Evolutionary conservation across 2,113 vertebrate species (phyloP), one percentile per base, ranked within the genome.

Genomic region (Lethenteron camtschaticum): DNA sequence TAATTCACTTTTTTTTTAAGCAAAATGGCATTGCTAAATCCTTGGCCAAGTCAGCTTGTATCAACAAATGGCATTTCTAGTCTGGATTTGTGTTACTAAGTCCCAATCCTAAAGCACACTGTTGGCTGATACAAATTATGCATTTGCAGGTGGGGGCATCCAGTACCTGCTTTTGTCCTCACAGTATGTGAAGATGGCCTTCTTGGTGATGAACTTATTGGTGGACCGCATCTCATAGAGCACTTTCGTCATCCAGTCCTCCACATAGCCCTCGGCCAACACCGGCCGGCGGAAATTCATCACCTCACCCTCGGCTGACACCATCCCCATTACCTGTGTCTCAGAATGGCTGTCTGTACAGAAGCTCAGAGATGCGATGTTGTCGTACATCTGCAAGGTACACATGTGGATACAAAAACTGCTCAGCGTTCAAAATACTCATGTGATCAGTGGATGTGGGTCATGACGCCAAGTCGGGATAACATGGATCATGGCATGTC

Each of bases 221-320:
- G 86, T 89, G 69, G 78, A 80, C 69, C 84, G 85, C 94, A 99
- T 96, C 73, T 96, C 89, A 1, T 73, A 71, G 18, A 96, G 77
- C 7, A 96, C 83, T 0, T 73, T 80, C 0, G 82, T 87, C 90
- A 99, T 99, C 94, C 94, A 99, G 0, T 85, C 88, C 76, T 99
- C 94, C 75, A 94, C 89, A 2, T 83, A 84, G 9, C 92, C 90
- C 68, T 85, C 82, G 0, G 88, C 85, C 55, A 77, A 72, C 8
- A 92, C 55, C 3, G 79, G 69, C 74, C 81, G 82, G 20, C 73
- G 81, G 75, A 99, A 82, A 16, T 82, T 80, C 90, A 99, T 89
- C 75, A 86, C 80, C 76, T 99, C 94, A 1, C 82, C 81, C 73
- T 99, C 92, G 1, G 90, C 87, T 9, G 92, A 96, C 72, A 95